Evolutionary conservation across 2,888 invertebrate species (phyloP), one percentile per base, ranked within the genome.

Genomic region (Suillia variegata): DNA sequence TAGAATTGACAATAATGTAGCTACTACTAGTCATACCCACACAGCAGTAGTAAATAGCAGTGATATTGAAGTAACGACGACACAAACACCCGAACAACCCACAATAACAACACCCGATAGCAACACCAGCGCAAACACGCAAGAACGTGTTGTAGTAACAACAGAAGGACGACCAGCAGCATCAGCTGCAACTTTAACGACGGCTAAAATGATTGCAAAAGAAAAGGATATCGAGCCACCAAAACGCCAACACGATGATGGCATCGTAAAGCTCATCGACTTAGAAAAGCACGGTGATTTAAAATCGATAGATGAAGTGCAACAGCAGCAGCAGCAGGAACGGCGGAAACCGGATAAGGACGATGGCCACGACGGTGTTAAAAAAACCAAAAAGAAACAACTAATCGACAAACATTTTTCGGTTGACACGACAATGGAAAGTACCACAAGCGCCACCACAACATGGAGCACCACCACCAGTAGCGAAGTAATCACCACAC

Each of bases 281-380:
- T 65, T 79, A 34, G 79, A 73, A 61, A 65, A 66, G 53, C 67
- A 67, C 12, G n/a, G n/a, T 38, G 65, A 67, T 62, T 49, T 59
- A 12, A 63, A 66, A 53, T 58, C 65, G 48, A 64, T 66, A 18
- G 56, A 57, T 34, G 21, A 73, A 54, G 17, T 45, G 45, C 38
- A 38, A n/a, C 10, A 38, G n/a, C 38, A 38, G 22, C 52, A 52
- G 22, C 42, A 50, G 31, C 51, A 48, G 2, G 53, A 54, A 8
- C 53, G 53, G 3, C 56, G 33, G 20, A 12, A 18, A 1, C 48
- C 48, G 31, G 13, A 50, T n/a, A 17, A 3, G 5, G 65, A 67
- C 61, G 69, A 68, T 55, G 81, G 81, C 2, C 82, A 80, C 65
- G 82, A 82, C 66, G 81, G 81, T n/a, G 66, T 74, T 12, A 82